Percentiles rank a stretch among this genome's conserved stretches.
These are phyloP conservation scores for Gadus macrocephalus DNA, from an alignment of 2,113 vertebrate species.

Conservation along the genomic window DNA sequence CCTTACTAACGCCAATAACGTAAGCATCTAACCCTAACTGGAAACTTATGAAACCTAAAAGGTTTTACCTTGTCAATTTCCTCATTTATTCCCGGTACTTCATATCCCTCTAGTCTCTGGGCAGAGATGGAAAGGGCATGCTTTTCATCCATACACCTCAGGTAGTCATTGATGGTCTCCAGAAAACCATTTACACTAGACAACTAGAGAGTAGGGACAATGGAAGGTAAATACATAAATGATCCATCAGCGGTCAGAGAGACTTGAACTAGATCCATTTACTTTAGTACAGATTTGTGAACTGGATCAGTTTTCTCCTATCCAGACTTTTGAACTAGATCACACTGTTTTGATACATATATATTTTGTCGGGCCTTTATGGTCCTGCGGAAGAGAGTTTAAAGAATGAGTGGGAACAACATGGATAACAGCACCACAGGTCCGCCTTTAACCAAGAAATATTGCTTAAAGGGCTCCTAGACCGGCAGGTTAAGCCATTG, in stretches of 20 bases:
- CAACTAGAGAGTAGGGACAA: constrained; percentile 46
- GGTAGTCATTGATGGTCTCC: constrained; percentile 67
- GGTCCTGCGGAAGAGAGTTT: too few relatives aligned
- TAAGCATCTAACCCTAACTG: neutral
- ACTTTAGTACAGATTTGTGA: too few relatives aligned
- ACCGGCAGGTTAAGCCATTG: too few relatives aligned
- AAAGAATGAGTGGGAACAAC: too few relatives aligned
- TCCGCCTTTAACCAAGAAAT: too few relatives aligned
- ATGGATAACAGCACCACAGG: too few relatives aligned
- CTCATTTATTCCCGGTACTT: constrained; percentile 69
- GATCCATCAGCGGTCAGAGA: neutral
- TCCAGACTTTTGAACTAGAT: neutral
- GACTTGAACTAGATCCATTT: too few relatives aligned
- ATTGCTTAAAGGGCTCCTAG: too few relatives aligned
- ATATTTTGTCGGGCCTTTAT: too few relatives aligned
- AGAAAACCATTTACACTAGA: constrained; percentile 63
- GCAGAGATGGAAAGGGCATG: constrained; percentile 58
- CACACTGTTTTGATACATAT: too few relatives aligned
- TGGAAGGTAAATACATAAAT: constrained; percentile 1
- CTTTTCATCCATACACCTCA: constrained; percentile 63
- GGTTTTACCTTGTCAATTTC: constrained; percentile 71
- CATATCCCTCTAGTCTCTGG: constrained; percentile 70
- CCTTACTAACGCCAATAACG: too few relatives aligned
- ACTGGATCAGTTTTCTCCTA: too few relatives aligned
- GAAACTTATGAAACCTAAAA: neutral